Evolutionary conservation across 1,140 invertebrate genomes (phyloP), one percentile per base, ranked within the genome.

Genomic region (Drosophila nigrodunni): DNA sequence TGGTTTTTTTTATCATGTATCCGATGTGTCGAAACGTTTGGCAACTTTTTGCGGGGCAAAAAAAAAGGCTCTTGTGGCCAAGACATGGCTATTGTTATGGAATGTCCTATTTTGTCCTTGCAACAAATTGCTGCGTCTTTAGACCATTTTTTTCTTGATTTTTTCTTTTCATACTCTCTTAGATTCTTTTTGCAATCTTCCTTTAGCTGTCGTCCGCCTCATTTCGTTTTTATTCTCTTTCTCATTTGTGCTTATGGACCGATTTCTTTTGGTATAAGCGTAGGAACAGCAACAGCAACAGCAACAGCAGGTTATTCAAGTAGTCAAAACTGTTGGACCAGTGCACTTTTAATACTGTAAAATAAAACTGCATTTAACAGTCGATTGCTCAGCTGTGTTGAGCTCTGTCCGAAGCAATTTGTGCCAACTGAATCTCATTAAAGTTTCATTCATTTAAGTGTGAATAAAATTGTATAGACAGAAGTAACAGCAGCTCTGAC

Each of bases 71-170:
- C 58, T 60, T 68, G 21, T 46, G 41, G 66, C 68, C 74, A 80
- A 68, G 54, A 86, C 74, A 86, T 49, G 70, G 82, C 81, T 54
- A 86, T 85, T 85, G 82, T 85, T 85, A 75, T 70, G 82, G 74
- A 83, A 75, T 85, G 78, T 85, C 30, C 66, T 77, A 74, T 78
- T 68, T 72, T 80, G 82, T 78, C 82, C 82, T 76, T 72, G 75
- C 78, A 65, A 70, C 82, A 86, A 85, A 85, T 86, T 85, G 82
- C 78, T 77, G 65, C 64, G 64, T 52, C 57, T 55, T 62, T 76
- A 77, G 25, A 30, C 25, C 25, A 30, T 30, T 30, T 30, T 25
- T 30, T 30, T 30, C 25, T 30, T 5, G 25, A 30, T 58, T 15
- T 11, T 10, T 39, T n/a, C 55, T 77, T 35, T 62, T 69, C 64